phyloP scores from a whole-genome alignment of 2,113 vertebrate genomes.

The Rousettus leschenaultii region DNA sequence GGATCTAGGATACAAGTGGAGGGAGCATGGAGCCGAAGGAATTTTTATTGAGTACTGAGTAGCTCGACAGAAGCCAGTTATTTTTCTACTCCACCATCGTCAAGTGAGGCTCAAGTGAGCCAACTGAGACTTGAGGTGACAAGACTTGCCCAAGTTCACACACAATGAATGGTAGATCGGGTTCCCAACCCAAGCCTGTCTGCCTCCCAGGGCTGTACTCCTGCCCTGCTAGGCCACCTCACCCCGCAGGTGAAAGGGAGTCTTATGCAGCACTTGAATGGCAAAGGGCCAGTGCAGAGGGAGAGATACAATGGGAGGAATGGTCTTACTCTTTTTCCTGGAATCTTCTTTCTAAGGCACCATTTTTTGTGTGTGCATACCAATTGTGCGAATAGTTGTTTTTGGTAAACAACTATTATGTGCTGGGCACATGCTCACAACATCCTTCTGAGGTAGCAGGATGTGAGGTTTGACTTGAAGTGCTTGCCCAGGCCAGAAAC shows the following conservation, averaged over 20 bases:
- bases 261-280: neutral
- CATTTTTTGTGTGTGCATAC: neutral
- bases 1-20: neutral
- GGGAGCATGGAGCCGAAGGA: neutral
- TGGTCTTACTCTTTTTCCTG: neutral
- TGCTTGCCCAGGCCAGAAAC: neutral
- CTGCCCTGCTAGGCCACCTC: neutral
- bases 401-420: neutral
- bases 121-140: neutral
- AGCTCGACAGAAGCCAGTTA: neutral
- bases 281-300: neutral
- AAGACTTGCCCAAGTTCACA: neutral
- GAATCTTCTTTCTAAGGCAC: neutral
- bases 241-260: accelerated
- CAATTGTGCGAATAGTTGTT: neutral
- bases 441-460: neutral
- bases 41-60: neutral
- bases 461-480: neutral
- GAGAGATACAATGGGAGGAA: neutral
- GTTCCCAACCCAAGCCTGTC: neutral
- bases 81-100: neutral
- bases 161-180: neutral
- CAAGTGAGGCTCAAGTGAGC: neutral
- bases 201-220: neutral
- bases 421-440: neutral